Percentiles rank a stretch among this genome's conserved stretches.
Conservation (phyloP, 2,113 vertebrate genomes). For the Xyrauchen texanus region DNA sequence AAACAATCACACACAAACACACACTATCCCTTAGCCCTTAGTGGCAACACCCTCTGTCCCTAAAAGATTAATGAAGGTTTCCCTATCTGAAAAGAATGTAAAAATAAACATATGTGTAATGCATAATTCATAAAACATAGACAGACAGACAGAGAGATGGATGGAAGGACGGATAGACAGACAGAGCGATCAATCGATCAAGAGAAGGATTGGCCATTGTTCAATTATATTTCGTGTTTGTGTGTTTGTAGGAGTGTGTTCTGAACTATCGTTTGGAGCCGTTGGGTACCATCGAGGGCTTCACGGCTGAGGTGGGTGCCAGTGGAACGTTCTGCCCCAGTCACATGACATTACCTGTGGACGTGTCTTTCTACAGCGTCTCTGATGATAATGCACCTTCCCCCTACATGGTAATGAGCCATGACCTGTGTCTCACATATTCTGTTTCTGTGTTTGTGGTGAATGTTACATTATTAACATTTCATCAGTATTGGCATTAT, state of each 20-base stretch:
- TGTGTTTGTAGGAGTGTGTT: slow-evolving; percentile 87
- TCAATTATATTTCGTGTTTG: slow-evolving; percentile 14
- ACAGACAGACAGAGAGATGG: too few species aligned
- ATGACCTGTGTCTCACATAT: not conserved
- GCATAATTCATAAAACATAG: too few species aligned
- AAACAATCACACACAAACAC: not conserved
- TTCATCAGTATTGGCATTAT: too few species aligned
- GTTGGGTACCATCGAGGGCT: slow-evolving; percentile 87
- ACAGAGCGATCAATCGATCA: too few species aligned
- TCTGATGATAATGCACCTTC: slow-evolving; percentile 98
- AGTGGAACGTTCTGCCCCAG: slow-evolving; percentile 96
- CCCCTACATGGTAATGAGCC: slow-evolving; percentile 88
- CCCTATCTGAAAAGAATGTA: not conserved
- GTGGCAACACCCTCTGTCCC: not conserved
- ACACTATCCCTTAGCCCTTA: not conserved
- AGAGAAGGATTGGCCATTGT: not conserved
- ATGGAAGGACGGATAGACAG: too few species aligned
- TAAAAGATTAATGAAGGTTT: not conserved
- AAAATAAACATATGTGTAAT: not conserved
- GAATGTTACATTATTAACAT: too few species aligned
- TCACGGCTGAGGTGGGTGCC: slow-evolving; percentile 94
- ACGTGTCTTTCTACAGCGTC: slow-evolving; percentile 98
- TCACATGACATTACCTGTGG: slow-evolving; percentile 94
- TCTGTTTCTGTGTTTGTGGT: not conserved
- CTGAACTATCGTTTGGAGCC: slow-evolving; percentile 95